These are phyloP conservation scores for Agrotis puta DNA, from an alignment of 2,888 invertebrate species.

Conservation along the genomic window DNA sequence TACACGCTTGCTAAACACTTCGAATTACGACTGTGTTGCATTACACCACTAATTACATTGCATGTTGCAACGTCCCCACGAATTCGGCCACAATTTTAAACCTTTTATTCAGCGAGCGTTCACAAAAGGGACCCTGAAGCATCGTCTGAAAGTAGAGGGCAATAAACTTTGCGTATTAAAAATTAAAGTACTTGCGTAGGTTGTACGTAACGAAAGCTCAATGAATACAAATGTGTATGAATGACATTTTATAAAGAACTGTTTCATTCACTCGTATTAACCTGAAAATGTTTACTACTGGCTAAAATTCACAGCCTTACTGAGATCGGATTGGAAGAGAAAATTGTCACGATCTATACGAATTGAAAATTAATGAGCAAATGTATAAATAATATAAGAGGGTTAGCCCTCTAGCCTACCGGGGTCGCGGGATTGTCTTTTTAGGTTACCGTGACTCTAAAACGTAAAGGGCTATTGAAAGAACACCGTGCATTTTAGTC, in stretches of 20 bases:
- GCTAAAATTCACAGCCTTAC: no score
- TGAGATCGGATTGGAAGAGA: no score
- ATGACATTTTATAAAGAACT: slow-evolving; percentile 11
- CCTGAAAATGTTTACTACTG: not conserved
- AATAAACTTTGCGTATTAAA: slow-evolving; percentile 36
- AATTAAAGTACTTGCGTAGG: slow-evolving; percentile 17
- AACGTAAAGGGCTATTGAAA: no score
- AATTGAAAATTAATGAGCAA: not conserved
- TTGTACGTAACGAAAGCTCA: slow-evolving; percentile 20
- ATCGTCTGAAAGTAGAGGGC: slow-evolving; percentile 8
- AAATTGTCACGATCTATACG: not conserved
- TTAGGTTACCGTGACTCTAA: no score
- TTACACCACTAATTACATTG: slow-evolving; percentile 22
- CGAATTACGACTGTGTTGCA: slow-evolving; percentile 24
- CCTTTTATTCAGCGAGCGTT: not conserved
- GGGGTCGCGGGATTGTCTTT: no score
- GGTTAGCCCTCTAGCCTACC: no score
- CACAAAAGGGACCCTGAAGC: slow-evolving; percentile 10
- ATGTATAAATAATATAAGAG: not conserved
- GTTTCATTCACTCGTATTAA: not conserved
- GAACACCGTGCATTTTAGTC: no score
- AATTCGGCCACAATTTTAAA: slow-evolving; percentile 22
- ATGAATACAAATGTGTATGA: slow-evolving; percentile 31
- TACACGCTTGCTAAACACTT: not conserved
- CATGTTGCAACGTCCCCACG: slow-evolving; percentile 9